Evolutionary conservation across 2,888 invertebrate species (phyloP).

Genomic region (Pantelozetes paolii): DNA sequence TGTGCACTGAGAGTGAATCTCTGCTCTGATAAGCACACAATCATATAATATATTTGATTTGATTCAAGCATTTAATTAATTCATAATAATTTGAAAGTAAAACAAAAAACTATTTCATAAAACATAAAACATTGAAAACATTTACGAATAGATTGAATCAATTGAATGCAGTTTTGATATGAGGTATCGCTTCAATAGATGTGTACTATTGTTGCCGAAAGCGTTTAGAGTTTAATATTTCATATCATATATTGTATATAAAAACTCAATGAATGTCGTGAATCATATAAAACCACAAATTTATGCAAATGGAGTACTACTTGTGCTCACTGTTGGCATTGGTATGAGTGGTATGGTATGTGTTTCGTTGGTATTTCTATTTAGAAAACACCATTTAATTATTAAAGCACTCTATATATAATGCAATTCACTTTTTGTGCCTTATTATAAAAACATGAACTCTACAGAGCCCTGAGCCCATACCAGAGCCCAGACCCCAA

Average conservation of each 20-base stretch:
- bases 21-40: conserved; percentile 32
- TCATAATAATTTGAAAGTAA: conserved; percentile 12
- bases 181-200: neutral
- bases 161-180: neutral
- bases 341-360: neutral
- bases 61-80: conserved; percentile 29
- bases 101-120: conserved; percentile 7
- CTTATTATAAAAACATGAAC: conserved; percentile 37
- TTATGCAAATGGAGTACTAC: conserved; percentile 22
- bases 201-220: conserved; percentile 1
- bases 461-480: too few species aligned
- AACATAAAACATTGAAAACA: neutral
- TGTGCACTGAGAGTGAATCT: conserved; percentile 17
- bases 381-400: conserved; percentile 23
- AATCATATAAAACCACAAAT: neutral
- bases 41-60: conserved; percentile 29
- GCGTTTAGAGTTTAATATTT: neutral
- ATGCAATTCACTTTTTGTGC: conserved; percentile 22
- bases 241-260: neutral
- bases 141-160: neutral
- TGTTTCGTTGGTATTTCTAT: conserved; percentile 5
- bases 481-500: conserved; percentile 11
- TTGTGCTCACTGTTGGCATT: conserved; percentile 15
- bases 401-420: conserved; percentile 19
- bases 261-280: neutral